Evolutionary conservation across 2,113 vertebrate genomes (phyloP).

Genomic region (Mungos mungo): DNA sequence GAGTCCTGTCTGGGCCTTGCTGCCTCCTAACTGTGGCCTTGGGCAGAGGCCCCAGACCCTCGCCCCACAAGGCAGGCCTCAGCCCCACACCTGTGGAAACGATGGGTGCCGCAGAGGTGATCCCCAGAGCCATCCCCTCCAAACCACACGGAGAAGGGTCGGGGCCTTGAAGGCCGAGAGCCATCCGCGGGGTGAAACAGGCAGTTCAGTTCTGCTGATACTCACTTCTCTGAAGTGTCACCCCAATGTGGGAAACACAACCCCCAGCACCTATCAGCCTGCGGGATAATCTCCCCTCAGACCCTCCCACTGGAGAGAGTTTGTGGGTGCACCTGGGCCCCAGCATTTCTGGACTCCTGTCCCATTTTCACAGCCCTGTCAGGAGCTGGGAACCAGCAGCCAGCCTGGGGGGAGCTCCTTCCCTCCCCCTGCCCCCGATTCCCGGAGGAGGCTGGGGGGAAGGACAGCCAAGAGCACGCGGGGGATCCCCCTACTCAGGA

Average conservation of each 20-base stretch:
- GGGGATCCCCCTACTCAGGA: not conserved
- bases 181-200: not conserved
- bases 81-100: not conserved
- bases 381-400: not conserved
- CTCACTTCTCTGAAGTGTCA: not conserved
- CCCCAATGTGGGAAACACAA: not conserved
- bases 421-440: too few relatives aligned
- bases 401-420: not conserved
- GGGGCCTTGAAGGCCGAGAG: not conserved
- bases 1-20: not conserved
- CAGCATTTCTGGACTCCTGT: conserved; percentile 28
- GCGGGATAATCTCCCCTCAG: too few relatives aligned
- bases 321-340: conserved; percentile 39
- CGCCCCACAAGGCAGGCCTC: not conserved
- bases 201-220: not conserved
- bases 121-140: not conserved
- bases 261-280: not conserved
- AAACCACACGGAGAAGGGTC: not conserved
- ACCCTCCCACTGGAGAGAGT: not conserved
- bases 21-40: not conserved
- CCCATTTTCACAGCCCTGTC: not conserved
- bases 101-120: not conserved
- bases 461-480: too few relatives aligned
- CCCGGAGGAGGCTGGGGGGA: not conserved
- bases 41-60: not conserved